Percentiles rank a stretch among this genome's conserved stretches.
phyloP scores from a whole-genome alignment of 2,113 vertebrate species.

The Chloroceryle aenea region DNA sequence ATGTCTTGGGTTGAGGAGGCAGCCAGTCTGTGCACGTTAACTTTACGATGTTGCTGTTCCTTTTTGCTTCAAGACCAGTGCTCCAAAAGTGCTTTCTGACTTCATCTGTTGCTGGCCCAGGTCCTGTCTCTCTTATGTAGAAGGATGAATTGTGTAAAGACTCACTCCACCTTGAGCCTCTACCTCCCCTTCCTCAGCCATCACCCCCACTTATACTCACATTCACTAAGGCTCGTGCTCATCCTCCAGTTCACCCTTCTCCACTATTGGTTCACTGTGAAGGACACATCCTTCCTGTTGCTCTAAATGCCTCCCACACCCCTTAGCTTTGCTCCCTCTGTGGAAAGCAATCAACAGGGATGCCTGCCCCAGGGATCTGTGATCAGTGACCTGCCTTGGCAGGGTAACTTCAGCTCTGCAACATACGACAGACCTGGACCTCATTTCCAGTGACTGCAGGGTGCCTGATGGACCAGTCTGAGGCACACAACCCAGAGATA shows the following conservation, averaged over 20 bases:
- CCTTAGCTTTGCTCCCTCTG: neutral
- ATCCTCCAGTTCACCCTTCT: neutral
- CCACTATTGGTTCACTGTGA: neutral
- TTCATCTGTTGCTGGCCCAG: neutral
- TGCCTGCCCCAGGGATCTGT: neutral
- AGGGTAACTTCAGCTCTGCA: neutral
- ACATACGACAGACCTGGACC: neutral
- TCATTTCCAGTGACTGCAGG: neutral
- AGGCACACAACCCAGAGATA: neutral
- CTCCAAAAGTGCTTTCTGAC: neutral
- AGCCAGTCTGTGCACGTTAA: neutral
- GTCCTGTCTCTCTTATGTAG: neutral
- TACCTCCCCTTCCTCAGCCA: neutral
- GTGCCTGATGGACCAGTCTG: fast-evolving
- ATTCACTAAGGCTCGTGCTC: neutral
- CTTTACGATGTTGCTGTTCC: neutral
- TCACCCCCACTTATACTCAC: neutral
- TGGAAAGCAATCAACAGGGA: neutral
- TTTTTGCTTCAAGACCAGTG: neutral
- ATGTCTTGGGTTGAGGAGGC: neutral
- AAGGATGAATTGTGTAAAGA: neutral
- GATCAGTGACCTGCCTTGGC: neutral
- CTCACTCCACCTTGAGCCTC: neutral
- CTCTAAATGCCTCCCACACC: neutral
- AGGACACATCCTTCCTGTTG: neutral